Evolutionary conservation across 1,140 invertebrate species (phyloP).

Genomic region (Camponotus pennsylvanicus): DNA sequence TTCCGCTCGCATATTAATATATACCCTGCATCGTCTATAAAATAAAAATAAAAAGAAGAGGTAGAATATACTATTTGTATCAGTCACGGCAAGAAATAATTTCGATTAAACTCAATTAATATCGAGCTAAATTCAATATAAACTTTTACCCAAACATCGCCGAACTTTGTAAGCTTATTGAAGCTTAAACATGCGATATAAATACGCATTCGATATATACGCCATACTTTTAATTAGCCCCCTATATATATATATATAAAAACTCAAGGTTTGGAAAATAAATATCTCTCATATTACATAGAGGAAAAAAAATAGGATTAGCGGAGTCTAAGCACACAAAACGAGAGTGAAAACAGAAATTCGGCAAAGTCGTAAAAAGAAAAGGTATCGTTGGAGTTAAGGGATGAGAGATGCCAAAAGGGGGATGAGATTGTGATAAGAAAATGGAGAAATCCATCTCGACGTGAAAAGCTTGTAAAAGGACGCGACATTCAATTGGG

Average conservation of each 20-base stretch:
- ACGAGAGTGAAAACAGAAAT: constrained; percentile 44
- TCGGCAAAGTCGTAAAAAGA: constrained; percentile 58
- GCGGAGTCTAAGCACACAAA: constrained; percentile 21
- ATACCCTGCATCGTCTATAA: neutral
- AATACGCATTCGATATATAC: neutral
- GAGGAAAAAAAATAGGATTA: constrained; percentile 23
- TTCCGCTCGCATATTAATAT: constrained; percentile 21
- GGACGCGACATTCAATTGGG: constrained; percentile 57
- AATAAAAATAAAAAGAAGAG: neutral
- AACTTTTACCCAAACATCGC: constrained; percentile 13
- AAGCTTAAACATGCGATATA: too few relatives aligned
- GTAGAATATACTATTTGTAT: constrained; percentile 14
- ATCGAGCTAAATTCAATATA: neutral
- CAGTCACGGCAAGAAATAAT: neutral
- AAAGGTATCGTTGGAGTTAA: constrained; percentile 37
- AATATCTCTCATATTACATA: constrained; percentile 1
- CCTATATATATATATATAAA: constrained; percentile 24
- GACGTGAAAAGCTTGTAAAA: constrained; percentile 39
- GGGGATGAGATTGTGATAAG: constrained; percentile 31
- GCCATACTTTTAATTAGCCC: neutral
- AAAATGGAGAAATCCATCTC: constrained; percentile 55
- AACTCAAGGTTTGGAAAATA: constrained; percentile 58
- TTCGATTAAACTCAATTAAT: neutral
- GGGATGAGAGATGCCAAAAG: constrained; percentile 34
- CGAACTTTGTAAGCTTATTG: neutral